Base-by-base conservation (phyloP, 2,888 invertebrate genomes). In the Conchocele bisecta region DNA sequence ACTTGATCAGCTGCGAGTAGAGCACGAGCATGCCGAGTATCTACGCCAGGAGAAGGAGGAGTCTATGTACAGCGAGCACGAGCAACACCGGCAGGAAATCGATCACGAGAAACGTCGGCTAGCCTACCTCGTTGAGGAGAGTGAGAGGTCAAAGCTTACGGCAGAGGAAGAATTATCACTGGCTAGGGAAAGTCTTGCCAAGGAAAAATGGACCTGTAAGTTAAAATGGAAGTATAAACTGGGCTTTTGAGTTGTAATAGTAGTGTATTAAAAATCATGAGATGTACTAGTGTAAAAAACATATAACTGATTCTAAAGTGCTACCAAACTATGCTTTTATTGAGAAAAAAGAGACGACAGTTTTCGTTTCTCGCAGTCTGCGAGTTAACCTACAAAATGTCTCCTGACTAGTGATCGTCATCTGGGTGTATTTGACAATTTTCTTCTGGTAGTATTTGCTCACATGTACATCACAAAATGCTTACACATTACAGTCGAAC, bases 171-270 rank as follows among this genome's bases (percentile, higher is more conserved):
- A 86, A 50, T 58, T 86, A 3, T 53, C 73, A 31, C 70, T 79
- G 26, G 83, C 82, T 28, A 69, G 78, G 54, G 79, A 78, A 29
- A 78, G 83, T 67, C 72, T 85, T 13, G 66, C 77, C 20, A 76
- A 81, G 48, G 85, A 84, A 28, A 82, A 76, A 50, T 83, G 82
- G 46, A 76, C 80, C 17, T 85, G 86, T 86, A 79, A 83, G 86
- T 82, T 15, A 35, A 15, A 11, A 11, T 35, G 37, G 11, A n/a
- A n/a, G n/a, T n/a, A n/a, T n/a, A n/a, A n/a, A n/a, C n/a, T n/a
- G n/a, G n/a, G n/a, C n/a, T n/a, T n/a, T n/a, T n/a, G n/a, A n/a
- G n/a, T n/a, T n/a, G n/a, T n/a, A n/a, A n/a, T n/a, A n/a, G n/a
- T n/a, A n/a, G n/a, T n/a, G n/a, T n/a, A n/a, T n/a, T n/a, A n/a